Evolutionary conservation across 2,797 vertebrate species (phyloP).

Genomic region (Melanotaenia parkinsoni): DNA sequence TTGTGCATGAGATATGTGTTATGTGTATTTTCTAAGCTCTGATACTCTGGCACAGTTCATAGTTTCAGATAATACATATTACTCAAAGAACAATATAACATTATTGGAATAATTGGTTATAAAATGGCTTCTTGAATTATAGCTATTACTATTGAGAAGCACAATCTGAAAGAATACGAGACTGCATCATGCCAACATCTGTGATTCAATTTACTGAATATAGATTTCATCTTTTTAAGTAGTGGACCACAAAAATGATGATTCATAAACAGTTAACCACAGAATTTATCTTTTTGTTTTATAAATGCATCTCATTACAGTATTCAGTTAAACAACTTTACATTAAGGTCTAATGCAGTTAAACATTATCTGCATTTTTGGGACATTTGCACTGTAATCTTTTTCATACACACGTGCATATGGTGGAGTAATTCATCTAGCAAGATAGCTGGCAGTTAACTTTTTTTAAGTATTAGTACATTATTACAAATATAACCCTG

Average conservation of each 20-base stretch:
- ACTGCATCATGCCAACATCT: background rate
- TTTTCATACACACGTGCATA: background rate
- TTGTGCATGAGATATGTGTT: too few relatives aligned
- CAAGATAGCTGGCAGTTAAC: background rate
- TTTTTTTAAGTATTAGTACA: background rate
- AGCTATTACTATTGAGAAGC: background rate
- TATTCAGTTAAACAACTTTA: background rate
- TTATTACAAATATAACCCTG: background rate
- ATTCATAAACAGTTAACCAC: slow-evolving; percentile 31
- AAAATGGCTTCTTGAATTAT: background rate
- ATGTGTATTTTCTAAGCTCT: too few relatives aligned
- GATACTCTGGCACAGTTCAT: too few relatives aligned
- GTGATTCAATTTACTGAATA: slow-evolving; percentile 25
- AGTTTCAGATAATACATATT: too few relatives aligned
- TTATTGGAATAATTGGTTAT: background rate
- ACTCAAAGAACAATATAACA: background rate
- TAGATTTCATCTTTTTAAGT: slow-evolving; percentile 42
- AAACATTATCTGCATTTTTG: slow-evolving; percentile 18
- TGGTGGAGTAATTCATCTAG: background rate
- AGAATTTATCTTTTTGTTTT: slow-evolving; percentile 19
- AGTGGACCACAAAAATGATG: slow-evolving; percentile 30
- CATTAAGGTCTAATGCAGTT: background rate
- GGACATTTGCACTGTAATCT: background rate
- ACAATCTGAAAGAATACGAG: background rate
- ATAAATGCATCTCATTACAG: slow-evolving; percentile 3